These are phyloP conservation scores for Drosophila lacicola DNA, from an alignment of 2,888 invertebrate genomes.

Conservation along the genomic window DNA sequence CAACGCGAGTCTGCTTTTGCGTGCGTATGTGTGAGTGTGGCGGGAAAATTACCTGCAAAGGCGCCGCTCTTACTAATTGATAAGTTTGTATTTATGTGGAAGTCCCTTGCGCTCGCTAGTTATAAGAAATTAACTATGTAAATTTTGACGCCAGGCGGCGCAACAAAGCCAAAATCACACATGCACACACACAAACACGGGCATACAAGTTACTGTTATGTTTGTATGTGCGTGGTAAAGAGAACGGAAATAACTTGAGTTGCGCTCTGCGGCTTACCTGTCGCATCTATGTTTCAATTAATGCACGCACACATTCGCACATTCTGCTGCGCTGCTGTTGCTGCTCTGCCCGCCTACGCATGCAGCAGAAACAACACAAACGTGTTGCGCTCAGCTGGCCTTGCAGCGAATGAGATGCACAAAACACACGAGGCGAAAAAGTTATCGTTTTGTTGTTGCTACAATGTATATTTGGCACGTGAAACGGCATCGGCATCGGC, in stretches of 20 bases:
- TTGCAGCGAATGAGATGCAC: conserved; percentile 73
- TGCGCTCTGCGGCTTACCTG: conserved; percentile 58
- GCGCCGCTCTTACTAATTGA: conserved; percentile 65
- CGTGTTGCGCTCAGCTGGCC: conserved; percentile 74
- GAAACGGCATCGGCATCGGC: conserved; percentile 47
- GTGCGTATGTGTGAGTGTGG: conserved; percentile 9
- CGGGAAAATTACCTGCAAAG: conserved; percentile 70
- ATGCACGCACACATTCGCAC: conserved; percentile 47
- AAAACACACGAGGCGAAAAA: conserved; percentile 60
- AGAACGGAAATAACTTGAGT: conserved; percentile 10
- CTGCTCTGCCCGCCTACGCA: conserved; percentile 52
- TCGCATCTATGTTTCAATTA: conserved; percentile 64
- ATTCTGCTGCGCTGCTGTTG: conserved; percentile 19
- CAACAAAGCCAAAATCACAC: conserved; percentile 14
- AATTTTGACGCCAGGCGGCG: conserved; percentile 57
- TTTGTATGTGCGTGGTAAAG: conserved; percentile 10
- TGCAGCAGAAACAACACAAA: conserved; percentile 63
- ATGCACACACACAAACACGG: conserved; percentile 8
- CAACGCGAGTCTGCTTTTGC: conserved; percentile 7
- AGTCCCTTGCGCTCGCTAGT: conserved; percentile 27
- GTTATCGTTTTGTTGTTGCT: conserved; percentile 46
- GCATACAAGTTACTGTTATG: conserved; percentile 11
- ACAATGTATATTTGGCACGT: conserved; percentile 65
- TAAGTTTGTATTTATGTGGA: conserved; percentile 52
- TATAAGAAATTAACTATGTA: conserved; percentile 66